Evolutionary conservation across 1,140 invertebrate species (phyloP), one percentile per base, ranked within the genome.

Genomic region (Thaumatotibia leucotreta): DNA sequence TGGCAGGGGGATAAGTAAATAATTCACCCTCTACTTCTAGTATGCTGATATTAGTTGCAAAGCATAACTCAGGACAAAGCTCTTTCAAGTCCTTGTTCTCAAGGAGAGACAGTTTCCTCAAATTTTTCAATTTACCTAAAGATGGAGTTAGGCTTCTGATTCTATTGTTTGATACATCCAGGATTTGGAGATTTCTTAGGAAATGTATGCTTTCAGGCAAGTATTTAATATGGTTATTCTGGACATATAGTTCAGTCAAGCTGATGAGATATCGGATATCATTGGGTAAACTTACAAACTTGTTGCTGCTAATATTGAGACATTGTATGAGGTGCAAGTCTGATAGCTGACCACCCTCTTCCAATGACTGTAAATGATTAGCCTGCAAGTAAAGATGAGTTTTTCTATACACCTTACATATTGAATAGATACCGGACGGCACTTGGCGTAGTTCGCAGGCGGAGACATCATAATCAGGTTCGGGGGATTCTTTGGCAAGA

Each of bases 371-470:
- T 65, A 97, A 85, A 63, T 92, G 91, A 88, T 97, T 97, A 66
- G 92, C 90, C 68, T 95, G 89, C 67, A 96, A 88, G 77, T 93
- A 91, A 58, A 96, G 85, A 49, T 90, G 86, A 73, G 95, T 93
- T 90, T 97, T 97, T 64, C 95, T 93, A 74, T 96, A 95, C 45
- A 97, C 95, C 84, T 94, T 95, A 83, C 96, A 96, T 33, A 96
- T 88, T 1, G 94, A 94, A 90, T 94, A 96, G 68, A 96, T 95
- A 61, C 95, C 95, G 63, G 93, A 91, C 22, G 96, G 96, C 45
- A 96, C 92, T 61, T 92, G 87, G 75, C 92, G 93, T 58, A 96
- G 91, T 72, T 92, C 91, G 88, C 95, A 96, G 67, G 95, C 94
- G 1, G 95, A 94, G 67, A 97, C 83, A 87, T 96, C 95, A 82